A percentile compares a stretch with the other conserved stretches of the same genome.
These are phyloP conservation scores for Silurus glanis DNA, from an alignment of 2,113 vertebrate genomes.

Conservation along the genomic window DNA sequence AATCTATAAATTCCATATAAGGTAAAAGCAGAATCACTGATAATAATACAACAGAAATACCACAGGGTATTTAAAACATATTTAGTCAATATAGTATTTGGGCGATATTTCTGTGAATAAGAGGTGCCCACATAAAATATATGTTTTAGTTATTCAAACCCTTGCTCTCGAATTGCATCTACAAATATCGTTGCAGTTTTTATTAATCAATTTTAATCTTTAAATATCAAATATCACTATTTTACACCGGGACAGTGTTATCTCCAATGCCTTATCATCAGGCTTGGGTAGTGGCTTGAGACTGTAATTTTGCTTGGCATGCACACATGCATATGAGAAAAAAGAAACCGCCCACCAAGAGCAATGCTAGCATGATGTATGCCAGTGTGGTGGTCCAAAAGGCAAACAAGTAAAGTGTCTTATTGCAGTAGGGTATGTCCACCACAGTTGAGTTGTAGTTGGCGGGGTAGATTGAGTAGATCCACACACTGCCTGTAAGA, in stretches of 20 bases:
- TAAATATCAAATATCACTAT: neutral
- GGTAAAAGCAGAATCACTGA: too few species aligned
- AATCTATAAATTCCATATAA: too few species aligned
- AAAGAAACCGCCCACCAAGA: slow-evolving; percentile 26
- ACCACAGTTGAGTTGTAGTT: slow-evolving; percentile 56
- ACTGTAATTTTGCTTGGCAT: neutral
- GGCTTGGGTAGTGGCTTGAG: neutral
- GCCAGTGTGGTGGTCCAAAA: slow-evolving; percentile 69
- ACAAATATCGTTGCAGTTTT: neutral
- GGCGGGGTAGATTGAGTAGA: slow-evolving; percentile 73
- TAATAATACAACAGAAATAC: neutral
- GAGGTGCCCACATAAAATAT: too few species aligned
- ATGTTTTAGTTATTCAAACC: neutral
- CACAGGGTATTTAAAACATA: neutral
- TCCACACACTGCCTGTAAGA: slow-evolving; percentile 72
- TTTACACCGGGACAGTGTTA: neutral
- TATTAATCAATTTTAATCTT: neutral
- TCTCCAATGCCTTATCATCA: neutral
- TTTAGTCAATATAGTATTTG: neutral
- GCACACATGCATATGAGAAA: neutral
- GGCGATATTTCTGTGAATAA: too few species aligned
- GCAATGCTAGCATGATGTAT: slow-evolving; percentile 58
- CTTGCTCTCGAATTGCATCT: neutral
- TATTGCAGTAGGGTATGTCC: slow-evolving; percentile 57
- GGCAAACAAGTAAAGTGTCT: slow-evolving; percentile 68